Percentiles rank a stretch among this genome's conserved stretches.
These are phyloP conservation scores for Saccostrea glomerata DNA, from an alignment of 1,140 invertebrate genomes.

Conservation along the genomic window DNA sequence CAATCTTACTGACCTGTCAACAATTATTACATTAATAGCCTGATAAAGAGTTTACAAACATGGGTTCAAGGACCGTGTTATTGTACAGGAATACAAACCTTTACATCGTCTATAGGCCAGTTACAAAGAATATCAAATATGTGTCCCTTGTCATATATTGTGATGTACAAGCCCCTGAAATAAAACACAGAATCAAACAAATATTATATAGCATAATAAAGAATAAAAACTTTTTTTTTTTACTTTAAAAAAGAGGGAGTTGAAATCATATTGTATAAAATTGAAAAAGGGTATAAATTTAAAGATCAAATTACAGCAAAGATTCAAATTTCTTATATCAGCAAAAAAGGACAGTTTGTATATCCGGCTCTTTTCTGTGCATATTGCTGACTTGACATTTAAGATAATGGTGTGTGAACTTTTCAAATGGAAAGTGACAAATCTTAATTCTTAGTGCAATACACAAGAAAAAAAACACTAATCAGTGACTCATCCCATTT, in stretches of 20 bases:
- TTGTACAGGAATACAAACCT: conserved; percentile 70
- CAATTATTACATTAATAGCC: background rate
- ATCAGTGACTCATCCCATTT: background rate
- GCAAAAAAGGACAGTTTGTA: background rate
- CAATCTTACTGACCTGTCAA: background rate
- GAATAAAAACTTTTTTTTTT: background rate
- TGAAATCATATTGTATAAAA: too few relatives aligned
- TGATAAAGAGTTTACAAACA: background rate
- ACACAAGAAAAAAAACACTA: too few relatives aligned
- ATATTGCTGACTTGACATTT: background rate
- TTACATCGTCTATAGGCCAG: conserved; percentile 94
- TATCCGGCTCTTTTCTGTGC: too few relatives aligned
- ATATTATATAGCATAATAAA: background rate
- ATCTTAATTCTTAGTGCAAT: background rate
- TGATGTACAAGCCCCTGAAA: conserved; percentile 92
- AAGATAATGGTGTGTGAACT: background rate
- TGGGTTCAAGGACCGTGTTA: background rate
- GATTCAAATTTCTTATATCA: background rate
- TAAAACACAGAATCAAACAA: conserved; percentile 38
- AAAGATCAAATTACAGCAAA: too few relatives aligned
- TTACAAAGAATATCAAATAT: conserved; percentile 85
- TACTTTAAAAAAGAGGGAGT: background rate
- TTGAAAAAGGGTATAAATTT: too few relatives aligned
- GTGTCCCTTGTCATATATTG: conserved; percentile 96
- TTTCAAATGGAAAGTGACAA: background rate